These are phyloP conservation scores for Setipinna tenuifilis DNA, from an alignment of 2,797 vertebrate genomes.

Conservation along the genomic window DNA sequence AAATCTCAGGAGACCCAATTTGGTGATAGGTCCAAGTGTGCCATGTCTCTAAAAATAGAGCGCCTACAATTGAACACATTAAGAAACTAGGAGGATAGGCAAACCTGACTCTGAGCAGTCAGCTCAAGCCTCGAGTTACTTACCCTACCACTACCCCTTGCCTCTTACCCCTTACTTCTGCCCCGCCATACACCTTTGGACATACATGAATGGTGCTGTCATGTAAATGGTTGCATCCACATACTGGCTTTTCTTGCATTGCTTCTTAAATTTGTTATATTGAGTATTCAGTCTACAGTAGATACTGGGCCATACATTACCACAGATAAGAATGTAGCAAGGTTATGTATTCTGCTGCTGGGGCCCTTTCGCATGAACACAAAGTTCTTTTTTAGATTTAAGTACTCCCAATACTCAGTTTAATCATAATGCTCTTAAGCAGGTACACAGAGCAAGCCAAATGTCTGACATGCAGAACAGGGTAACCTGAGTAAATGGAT, in stretches of 20 bases:
- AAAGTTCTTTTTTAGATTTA: background rate
- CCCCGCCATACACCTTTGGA: constrained; percentile 12
- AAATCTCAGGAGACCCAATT: constrained; percentile 51
- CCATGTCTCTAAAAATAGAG: constrained; percentile 32
- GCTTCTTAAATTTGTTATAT: background rate
- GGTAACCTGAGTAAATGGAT: background rate
- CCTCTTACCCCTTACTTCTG: constrained; percentile 11
- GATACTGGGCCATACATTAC: constrained; percentile 36
- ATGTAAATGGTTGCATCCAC: background rate
- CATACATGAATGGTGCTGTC: background rate
- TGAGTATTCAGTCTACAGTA: background rate
- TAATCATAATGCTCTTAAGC: background rate
- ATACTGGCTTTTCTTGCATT: background rate
- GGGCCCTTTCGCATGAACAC: background rate
- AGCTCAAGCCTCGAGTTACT: constrained; percentile 18
- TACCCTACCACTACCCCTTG: background rate
- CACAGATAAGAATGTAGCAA: constrained; percentile 25
- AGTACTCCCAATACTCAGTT: background rate
- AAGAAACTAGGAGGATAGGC: constrained; percentile 37
- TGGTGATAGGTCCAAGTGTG: constrained; percentile 35
- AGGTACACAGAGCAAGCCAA: background rate
- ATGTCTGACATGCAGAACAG: background rate
- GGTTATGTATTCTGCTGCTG: background rate
- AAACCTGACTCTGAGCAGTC: constrained; percentile 29
- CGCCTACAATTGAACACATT: constrained; percentile 32